A percentile compares a stretch with the other conserved stretches of the same genome.
Conservation (phyloP, 1,140 invertebrate species). For the Lasioglossum albipes region DNA sequence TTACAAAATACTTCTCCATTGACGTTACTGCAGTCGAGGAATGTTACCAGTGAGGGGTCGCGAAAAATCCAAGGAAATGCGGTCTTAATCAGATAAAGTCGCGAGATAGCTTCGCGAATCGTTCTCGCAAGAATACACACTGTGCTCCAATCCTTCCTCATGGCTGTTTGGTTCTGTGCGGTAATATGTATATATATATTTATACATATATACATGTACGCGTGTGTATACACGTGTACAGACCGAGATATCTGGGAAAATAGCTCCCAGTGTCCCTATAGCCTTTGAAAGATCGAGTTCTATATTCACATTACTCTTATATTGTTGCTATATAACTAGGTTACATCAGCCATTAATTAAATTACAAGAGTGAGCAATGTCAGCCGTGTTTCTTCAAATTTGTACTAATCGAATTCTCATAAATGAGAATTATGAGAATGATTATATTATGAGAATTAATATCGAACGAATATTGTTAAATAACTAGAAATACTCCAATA, state of each 20-base stretch:
- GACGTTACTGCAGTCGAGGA: background rate
- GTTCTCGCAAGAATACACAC: background rate
- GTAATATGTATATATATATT: conserved; percentile 40
- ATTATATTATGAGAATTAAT: no score
- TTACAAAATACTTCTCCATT: no score
- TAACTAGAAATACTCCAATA: no score
- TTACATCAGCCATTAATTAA: no score
- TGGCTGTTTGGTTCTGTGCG: conserved; percentile 36
- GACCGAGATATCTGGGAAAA: no score
- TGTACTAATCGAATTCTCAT: no score
- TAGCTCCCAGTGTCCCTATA: background rate
- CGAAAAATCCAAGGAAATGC: background rate
- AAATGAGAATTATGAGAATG: no score
- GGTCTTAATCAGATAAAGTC: background rate
- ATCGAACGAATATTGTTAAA: no score
- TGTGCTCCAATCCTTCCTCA: conserved; percentile 37
- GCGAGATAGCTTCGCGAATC: background rate
- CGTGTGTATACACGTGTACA: background rate
- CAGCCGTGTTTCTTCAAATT: no score
- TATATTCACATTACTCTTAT: background rate
- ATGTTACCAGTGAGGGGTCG: background rate
- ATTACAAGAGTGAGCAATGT: no score
- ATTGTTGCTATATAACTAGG: no score
- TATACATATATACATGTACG: conserved; percentile 1
- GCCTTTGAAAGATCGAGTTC: background rate